phyloP scores from a whole-genome alignment of 2,797 vertebrate genomes.

The Clamator glandarius region DNA sequence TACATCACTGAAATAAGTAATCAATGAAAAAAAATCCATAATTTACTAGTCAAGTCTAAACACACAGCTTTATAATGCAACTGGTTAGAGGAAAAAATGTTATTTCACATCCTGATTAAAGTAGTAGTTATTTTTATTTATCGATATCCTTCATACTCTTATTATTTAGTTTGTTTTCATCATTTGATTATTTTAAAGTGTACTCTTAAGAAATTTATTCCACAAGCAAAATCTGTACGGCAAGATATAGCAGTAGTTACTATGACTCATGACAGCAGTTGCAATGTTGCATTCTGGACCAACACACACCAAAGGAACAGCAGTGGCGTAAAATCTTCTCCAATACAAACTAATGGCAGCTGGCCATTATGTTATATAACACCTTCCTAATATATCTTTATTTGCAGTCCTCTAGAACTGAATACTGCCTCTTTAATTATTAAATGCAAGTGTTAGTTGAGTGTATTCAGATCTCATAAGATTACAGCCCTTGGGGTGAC shows the following conservation, averaged over 20 bases:
- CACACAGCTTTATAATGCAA: neutral
- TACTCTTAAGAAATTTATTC: neutral
- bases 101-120: neutral
- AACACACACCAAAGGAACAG: neutral
- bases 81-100: neutral
- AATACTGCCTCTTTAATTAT: slow-evolving; percentile 79
- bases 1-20: neutral
- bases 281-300: neutral
- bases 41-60: neutral
- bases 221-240: neutral
- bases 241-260: neutral
- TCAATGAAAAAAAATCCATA: neutral
- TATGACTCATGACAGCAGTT: neutral
- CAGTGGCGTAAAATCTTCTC: neutral
- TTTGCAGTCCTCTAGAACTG: slow-evolving; percentile 71
- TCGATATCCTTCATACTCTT: neutral
- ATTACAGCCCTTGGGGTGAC: slow-evolving; percentile 42
- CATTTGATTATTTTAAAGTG: neutral
- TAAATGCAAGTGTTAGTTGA: slow-evolving; percentile 46
- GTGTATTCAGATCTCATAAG: slow-evolving; percentile 44
- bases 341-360: neutral
- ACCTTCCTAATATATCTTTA: slow-evolving; percentile 1
- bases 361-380: slow-evolving; percentile 18
- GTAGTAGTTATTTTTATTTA: neutral
- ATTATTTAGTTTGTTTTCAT: neutral